Percentiles rank a stretch among this genome's conserved stretches.
phyloP scores from a whole-genome alignment of 2,888 invertebrate genomes.

The Lasioglossum morio region DNA sequence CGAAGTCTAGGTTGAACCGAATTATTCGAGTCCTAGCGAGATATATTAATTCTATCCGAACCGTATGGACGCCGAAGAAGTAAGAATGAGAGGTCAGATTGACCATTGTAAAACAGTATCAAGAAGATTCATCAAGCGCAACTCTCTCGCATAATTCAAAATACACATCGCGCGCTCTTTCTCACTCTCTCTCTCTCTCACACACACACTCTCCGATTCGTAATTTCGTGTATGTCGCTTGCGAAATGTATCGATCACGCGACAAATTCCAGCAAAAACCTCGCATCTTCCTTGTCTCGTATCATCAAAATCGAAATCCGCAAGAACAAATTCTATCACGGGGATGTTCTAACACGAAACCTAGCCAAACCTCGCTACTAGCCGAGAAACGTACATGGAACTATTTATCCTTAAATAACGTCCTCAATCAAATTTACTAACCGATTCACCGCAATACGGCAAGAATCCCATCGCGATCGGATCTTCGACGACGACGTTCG shows the following conservation, averaged over 20 bases:
- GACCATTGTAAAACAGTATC: background rate
- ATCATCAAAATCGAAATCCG: background rate
- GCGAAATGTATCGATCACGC: constrained; percentile 9
- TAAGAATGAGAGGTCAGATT: background rate
- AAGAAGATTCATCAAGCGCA: constrained; percentile 4
- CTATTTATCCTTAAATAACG: constrained; percentile 30
- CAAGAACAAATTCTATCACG: constrained; percentile 5
- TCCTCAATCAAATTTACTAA: constrained; percentile 65
- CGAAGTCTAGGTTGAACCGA: constrained; percentile 7
- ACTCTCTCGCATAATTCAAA: background rate
- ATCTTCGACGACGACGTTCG: background rate
- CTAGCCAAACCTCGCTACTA: constrained; percentile 25
- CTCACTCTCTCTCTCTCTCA: background rate
- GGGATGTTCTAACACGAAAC: constrained; percentile 19
- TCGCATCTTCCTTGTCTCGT: background rate
- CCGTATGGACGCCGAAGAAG: constrained; percentile 8
- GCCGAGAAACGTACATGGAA: constrained; percentile 39
- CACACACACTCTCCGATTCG: too few species aligned
- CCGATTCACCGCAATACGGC: constrained; percentile 48
- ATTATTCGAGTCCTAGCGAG: background rate
- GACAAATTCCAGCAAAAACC: constrained; percentile 9
- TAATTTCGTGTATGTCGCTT: background rate
- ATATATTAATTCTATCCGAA: background rate
- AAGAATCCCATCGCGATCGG: constrained; percentile 24
- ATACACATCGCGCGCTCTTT: background rate